Evolutionary conservation across 53 echinoderm and acorn worm genomes (phyloP).

Genomic region (Holothuria leucospilota): DNA sequence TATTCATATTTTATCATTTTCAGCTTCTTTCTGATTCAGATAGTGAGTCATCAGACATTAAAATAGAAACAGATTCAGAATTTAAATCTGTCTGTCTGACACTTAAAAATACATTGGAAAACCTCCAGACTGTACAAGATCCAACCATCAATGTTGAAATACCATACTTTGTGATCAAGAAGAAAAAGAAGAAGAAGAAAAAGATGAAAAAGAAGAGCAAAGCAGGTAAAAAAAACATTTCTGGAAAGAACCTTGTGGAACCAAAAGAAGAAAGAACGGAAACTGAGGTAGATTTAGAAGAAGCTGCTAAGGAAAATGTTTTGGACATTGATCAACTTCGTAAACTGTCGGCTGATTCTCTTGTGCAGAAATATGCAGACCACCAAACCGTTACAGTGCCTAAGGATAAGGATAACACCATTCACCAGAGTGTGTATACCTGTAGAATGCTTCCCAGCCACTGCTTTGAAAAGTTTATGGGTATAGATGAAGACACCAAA

Average conservation of each 20-base stretch:
- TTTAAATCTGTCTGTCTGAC: conserved; percentile 33
- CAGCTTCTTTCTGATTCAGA: conserved; percentile 31
- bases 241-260: not conserved
- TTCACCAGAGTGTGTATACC: conserved; percentile 80
- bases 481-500: conserved; percentile 81
- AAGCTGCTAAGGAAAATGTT: conserved; percentile 45
- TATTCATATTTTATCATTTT: not conserved
- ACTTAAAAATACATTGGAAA: conserved; percentile 33
- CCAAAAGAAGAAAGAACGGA: not conserved
- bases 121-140: conserved; percentile 35
- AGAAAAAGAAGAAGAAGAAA: conserved; percentile 44
- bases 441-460: conserved; percentile 93
- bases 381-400: conserved; percentile 81
- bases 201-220: conserved; percentile 25
- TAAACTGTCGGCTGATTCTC: conserved; percentile 78
- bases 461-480: conserved; percentile 91
- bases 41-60: conserved; percentile 39
- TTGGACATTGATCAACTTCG: conserved; percentile 88
- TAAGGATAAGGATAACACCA: conserved; percentile 60
- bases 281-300: not conserved
- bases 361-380: conserved; percentile 79
- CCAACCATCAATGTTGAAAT: conserved; percentile 47
- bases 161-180: conserved; percentile 41
- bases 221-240: not conserved
- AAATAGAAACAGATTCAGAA: conserved; percentile 43